Conservation (phyloP, 64 coral and sea anemone genomes). For the Montipora cactus region DNA sequence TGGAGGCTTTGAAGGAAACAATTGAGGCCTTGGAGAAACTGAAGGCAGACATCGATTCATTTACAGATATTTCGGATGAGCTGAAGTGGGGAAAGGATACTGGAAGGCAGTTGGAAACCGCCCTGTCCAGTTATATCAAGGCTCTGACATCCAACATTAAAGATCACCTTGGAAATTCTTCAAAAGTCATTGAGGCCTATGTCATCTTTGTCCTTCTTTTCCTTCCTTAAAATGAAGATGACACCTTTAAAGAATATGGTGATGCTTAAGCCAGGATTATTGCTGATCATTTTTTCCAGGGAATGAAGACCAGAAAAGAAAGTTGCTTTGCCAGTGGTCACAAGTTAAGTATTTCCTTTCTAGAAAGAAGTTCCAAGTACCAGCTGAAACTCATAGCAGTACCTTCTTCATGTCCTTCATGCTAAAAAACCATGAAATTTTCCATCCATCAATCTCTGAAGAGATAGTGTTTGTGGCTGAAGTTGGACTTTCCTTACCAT, state of each 20-base stretch:
- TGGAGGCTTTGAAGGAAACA: too few species aligned
- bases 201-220: conserved; percentile 39
- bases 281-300: background rate
- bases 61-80: conserved; percentile 19
- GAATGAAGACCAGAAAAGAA: conserved; percentile 1
- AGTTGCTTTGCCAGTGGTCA: conserved; percentile 54
- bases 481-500: conserved; percentile 39
- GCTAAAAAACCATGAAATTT: conserved; percentile 55
- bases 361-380: conserved; percentile 49
- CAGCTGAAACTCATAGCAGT: conserved; percentile 53
- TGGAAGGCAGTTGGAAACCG: conserved; percentile 19
- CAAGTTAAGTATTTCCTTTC: conserved; percentile 51
- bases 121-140: conserved; percentile 2
- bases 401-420: conserved; percentile 51
- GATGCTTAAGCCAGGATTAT: background rate
- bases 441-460: conserved; percentile 14
- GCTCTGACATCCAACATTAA: conserved; percentile 30
- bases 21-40: conserved; percentile 5
- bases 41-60: conserved; percentile 6
- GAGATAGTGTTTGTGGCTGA: conserved; percentile 57
- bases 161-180: conserved; percentile 13
- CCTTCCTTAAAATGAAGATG: background rate
- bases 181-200: conserved; percentile 15
- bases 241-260: conserved; percentile 24
- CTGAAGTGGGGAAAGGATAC: background rate